These are phyloP conservation scores for Thryonomys swinderianus DNA, from an alignment of 2,113 vertebrate species.

Conservation along the genomic window DNA sequence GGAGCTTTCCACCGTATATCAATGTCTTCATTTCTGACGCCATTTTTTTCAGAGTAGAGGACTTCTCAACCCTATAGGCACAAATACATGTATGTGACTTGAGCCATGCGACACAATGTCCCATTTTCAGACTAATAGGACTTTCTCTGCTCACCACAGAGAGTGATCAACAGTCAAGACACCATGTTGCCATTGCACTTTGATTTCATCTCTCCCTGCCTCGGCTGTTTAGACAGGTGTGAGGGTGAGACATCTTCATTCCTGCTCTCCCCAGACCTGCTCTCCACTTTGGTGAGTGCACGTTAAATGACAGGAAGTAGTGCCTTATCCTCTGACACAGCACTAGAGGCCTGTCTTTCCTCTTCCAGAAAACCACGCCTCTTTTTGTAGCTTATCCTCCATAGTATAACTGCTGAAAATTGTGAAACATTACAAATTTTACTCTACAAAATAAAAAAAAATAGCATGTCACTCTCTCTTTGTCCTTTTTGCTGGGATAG, in stretches of 20 bases:
- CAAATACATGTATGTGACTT: neutral
- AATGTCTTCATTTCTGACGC: neutral
- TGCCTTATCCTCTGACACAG: neutral
- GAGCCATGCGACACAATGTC: neutral
- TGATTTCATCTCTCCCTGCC: neutral
- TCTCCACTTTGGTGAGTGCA: neutral
- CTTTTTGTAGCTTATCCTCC: neutral
- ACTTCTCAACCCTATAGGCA: neutral
- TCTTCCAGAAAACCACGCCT: neutral
- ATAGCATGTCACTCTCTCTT: neutral
- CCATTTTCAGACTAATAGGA: neutral
- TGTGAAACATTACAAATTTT: neutral
- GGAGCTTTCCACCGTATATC: neutral
- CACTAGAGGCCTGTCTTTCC: neutral
- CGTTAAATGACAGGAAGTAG: neutral
- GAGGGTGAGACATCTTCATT: neutral
- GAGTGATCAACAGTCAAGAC: neutral
- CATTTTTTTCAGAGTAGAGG: neutral
- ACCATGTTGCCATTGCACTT: neutral
- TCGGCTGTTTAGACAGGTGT: neutral
- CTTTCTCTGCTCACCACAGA: neutral
- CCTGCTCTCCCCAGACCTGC: rapidly evolving
- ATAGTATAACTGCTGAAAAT: neutral
- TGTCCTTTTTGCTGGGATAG: neutral
- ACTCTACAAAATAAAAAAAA: neutral